phyloP scores from a whole-genome alignment of 2,888 invertebrate genomes.

The Microctonus brassicae region DNA sequence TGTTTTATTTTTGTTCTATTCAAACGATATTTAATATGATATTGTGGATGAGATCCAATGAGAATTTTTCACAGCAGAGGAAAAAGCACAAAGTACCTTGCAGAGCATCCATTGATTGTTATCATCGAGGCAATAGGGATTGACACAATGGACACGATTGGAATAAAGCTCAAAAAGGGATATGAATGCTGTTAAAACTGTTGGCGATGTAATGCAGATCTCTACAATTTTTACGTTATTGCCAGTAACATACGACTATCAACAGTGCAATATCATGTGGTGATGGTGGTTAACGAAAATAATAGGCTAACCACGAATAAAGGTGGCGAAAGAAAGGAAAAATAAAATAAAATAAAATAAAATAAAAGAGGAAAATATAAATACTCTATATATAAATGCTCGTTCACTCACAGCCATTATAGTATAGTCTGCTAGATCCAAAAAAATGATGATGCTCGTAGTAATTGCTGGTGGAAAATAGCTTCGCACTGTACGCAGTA shows the following conservation, averaged over 20 bases:
- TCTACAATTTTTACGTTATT: constrained; percentile 42
- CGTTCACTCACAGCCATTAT: constrained; percentile 13
- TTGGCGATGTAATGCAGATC: constrained; percentile 12
- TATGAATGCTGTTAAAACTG: constrained; percentile 5
- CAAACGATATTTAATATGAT: not conserved
- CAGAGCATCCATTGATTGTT: constrained; percentile 24
- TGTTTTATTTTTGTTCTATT: not conserved
- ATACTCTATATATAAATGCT: not conserved
- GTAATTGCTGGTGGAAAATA: constrained; percentile 41
- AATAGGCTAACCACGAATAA: constrained; percentile 32
- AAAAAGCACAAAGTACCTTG: constrained; percentile 24
- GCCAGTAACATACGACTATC: constrained; percentile 44
- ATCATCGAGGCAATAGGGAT: constrained; percentile 31
- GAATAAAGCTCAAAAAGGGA: constrained; percentile 25
- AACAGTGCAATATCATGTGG: constrained; percentile 46
- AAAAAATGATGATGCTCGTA: constrained; percentile 51
- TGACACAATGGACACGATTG: constrained; percentile 29
- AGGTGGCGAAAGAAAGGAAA: constrained; percentile 30
- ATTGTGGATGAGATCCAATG: not conserved
- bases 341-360: constrained; percentile 22
- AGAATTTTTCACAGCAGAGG: constrained; percentile 12
- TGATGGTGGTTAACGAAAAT: constrained; percentile 44
- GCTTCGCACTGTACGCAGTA: constrained; percentile 6
- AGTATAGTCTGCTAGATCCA: constrained; percentile 51
- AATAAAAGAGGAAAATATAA: not conserved